Conservation (phyloP, 2,888 invertebrate genomes). For the Lycaena phlaeas region DNA sequence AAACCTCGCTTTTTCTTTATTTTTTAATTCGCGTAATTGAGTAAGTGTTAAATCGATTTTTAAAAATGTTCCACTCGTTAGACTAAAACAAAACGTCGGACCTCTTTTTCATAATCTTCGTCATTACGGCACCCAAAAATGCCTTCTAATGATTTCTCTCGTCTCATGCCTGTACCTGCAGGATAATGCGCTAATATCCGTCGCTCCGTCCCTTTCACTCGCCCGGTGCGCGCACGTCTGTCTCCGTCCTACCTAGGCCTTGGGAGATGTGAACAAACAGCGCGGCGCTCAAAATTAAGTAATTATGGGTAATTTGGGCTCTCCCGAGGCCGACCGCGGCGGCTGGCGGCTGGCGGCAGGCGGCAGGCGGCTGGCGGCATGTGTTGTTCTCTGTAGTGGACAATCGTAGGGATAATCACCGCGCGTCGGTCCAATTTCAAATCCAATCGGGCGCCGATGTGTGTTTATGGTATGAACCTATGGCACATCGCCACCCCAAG, state of each 20-base stretch:
- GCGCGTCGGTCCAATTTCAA: too few relatives aligned
- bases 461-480: too few relatives aligned
- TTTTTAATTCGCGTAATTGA: neutral
- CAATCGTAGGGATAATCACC: too few relatives aligned
- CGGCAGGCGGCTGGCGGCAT: conserved; percentile 57
- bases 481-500: too few relatives aligned
- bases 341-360: conserved; percentile 52
- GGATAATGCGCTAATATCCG: conserved; percentile 35
- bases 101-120: conserved; percentile 26
- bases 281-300: conserved; percentile 67
- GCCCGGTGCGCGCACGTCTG: conserved; percentile 21
- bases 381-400: conserved; percentile 71
- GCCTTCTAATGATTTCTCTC: conserved; percentile 48
- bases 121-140: conserved; percentile 45
- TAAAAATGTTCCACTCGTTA: conserved; percentile 5
- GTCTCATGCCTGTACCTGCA: conserved; percentile 63
- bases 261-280: conserved; percentile 53
- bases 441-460: too few relatives aligned
- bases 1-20: neutral
- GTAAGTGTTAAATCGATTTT: conserved; percentile 7
- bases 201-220: conserved; percentile 31
- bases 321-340: conserved; percentile 57
- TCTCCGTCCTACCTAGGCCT: conserved; percentile 34
- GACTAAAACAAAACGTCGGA: conserved; percentile 26
- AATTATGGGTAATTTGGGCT: conserved; percentile 72